Percentiles rank a stretch among this genome's conserved stretches.
Evolutionary conservation across 2,888 invertebrate genomes (phyloP).

Genomic region (Entomobrya multifasciata): DNA sequence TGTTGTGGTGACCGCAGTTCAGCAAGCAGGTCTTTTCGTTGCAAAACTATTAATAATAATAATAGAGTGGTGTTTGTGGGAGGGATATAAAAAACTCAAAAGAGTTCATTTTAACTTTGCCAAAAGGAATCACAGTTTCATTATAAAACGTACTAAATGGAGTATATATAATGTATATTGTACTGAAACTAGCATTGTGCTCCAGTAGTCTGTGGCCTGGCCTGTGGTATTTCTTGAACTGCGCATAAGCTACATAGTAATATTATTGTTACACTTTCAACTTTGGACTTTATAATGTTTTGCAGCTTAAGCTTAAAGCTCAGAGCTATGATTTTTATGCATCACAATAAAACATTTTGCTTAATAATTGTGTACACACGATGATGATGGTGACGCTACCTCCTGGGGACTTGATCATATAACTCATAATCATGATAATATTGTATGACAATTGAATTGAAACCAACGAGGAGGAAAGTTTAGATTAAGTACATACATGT

Average conservation of each 20-base stretch:
- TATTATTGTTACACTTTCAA: too few species aligned
- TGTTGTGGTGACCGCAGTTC: conserved; percentile 28
- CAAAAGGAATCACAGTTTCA: conserved; percentile 45
- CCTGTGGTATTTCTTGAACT: background rate
- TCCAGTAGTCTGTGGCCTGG: background rate
- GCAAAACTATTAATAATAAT: conserved; percentile 1
- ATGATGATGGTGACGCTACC: conserved; percentile 32
- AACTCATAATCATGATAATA: conserved; percentile 61
- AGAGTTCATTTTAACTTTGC: conserved; percentile 52
- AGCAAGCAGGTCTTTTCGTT: conserved; percentile 14
- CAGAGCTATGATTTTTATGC: background rate
- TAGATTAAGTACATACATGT: background rate
- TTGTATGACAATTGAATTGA: conserved; percentile 58
- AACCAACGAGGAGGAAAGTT: conserved; percentile 32
- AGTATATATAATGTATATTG: background rate
- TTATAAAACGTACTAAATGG: too few species aligned
- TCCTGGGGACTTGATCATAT: conserved; percentile 60
- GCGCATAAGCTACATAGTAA: background rate
- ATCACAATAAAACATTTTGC: conserved; percentile 12
- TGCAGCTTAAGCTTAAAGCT: too few species aligned
- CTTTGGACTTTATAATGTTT: too few species aligned
- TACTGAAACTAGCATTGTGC: background rate
- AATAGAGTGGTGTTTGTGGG: background rate
- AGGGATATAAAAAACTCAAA: conserved; percentile 39
- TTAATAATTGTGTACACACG: conserved; percentile 1